These are phyloP conservation scores for Leptodactylus fallax DNA, from an alignment of 2,797 vertebrate species.

Conservation along the genomic window DNA sequence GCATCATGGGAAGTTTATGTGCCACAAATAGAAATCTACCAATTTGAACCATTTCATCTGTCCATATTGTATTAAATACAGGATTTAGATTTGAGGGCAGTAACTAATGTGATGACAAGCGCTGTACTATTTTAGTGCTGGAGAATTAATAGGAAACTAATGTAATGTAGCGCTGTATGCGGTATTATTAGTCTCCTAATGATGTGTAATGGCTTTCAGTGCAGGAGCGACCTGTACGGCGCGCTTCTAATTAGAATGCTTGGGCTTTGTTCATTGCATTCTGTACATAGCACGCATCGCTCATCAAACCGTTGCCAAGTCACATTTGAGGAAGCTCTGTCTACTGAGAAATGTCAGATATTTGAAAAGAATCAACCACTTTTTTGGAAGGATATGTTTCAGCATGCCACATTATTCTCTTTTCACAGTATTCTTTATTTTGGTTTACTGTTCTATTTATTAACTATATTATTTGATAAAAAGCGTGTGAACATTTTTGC, in stretches of 20 bases:
- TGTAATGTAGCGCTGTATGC: background rate
- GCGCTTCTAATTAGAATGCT: background rate
- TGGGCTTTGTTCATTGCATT: background rate
- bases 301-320: background rate
- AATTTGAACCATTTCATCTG: no score
- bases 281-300: background rate
- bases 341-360: background rate
- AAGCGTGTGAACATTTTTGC: no score
- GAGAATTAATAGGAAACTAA: no score
- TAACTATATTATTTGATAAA: no score
- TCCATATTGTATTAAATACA: no score
- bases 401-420: no score
- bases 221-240: background rate
- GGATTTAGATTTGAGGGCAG: no score
- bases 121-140: no score
- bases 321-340: background rate
- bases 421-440: background rate
- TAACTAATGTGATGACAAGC: no score
- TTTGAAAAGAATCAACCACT: background rate
- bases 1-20: no score
- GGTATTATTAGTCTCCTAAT: background rate
- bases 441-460: background rate
- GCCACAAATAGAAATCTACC: no score
- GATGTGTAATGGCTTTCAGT: background rate
- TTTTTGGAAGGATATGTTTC: background rate